Percentiles rank a stretch among this genome's conserved stretches.
These are phyloP conservation scores for Gymnogyps californianus DNA, from an alignment of 2,113 vertebrate genomes.

Conservation along the genomic window DNA sequence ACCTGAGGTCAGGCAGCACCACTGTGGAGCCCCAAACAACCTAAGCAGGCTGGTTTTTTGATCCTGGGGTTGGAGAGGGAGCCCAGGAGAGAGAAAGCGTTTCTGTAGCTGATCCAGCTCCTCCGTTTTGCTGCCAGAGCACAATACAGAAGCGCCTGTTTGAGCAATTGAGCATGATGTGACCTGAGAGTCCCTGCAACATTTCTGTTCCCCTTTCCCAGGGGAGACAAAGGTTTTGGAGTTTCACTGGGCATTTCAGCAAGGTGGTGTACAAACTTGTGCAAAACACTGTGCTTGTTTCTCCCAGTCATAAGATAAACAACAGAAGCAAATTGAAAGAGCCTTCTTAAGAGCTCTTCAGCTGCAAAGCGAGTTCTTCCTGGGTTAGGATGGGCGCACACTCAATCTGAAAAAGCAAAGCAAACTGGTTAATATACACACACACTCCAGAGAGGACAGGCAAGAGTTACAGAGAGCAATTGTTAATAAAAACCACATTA, in stretches of 20 bases:
- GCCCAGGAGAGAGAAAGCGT: constrained; percentile 15
- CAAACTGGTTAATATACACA: constrained; percentile 92
- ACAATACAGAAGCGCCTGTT: constrained; percentile 63
- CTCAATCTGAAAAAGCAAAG: constrained; percentile 98
- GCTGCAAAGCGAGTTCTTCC: constrained; percentile 79
- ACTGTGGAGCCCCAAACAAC: background rate
- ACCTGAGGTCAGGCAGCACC: background rate
- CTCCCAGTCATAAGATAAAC: constrained; percentile 69
- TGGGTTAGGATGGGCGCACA: constrained; percentile 82
- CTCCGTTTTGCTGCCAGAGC: constrained; percentile 38
- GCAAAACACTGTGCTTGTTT: constrained; percentile 57
- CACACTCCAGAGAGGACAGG: constrained; percentile 71
- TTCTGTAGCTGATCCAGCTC: constrained; percentile 61
- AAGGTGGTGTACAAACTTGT: constrained; percentile 71
- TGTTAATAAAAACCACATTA: constrained; percentile 71
- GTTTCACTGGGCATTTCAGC: constrained; percentile 38
- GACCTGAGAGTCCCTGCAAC: constrained; percentile 67
- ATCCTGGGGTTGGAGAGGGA: background rate
- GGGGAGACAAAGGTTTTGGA: background rate
- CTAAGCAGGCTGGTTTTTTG: background rate
- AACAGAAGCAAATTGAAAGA: constrained; percentile 73
- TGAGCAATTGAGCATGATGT: constrained; percentile 84
- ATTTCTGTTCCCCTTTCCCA: constrained; percentile 8
- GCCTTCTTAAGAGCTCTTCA: constrained; percentile 78
- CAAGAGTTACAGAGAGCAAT: constrained; percentile 66